These are phyloP conservation scores for Ophion costatus DNA, from an alignment of 2,888 invertebrate species.

Conservation along the genomic window DNA sequence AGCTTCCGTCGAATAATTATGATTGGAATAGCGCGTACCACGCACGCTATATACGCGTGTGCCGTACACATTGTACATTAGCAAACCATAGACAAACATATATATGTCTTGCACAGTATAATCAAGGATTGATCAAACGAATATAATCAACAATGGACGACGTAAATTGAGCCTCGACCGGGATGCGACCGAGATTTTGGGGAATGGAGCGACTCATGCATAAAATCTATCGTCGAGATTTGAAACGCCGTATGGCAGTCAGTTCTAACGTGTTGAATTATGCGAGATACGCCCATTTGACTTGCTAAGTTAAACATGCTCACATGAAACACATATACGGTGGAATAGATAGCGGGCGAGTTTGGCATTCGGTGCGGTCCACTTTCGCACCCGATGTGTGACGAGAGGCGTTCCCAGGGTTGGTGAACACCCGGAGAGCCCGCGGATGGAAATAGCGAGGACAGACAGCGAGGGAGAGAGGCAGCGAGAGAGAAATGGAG, in stretches of 20 bases:
- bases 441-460: background rate
- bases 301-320: background rate
- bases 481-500: background rate
- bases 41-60: background rate
- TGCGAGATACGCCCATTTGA: background rate
- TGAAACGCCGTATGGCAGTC: background rate
- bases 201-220: background rate
- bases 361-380: slow-evolving; percentile 49
- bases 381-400: slow-evolving; percentile 45
- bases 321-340: background rate
- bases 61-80: too few relatives aligned
- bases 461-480: background rate
- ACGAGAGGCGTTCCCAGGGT: slow-evolving; percentile 24
- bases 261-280: background rate
- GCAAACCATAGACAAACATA: background rate
- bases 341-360: slow-evolving; percentile 14
- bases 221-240: background rate
- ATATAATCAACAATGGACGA: slow-evolving; percentile 53
- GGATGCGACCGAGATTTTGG: slow-evolving; percentile 26
- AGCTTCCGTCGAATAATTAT: slow-evolving; percentile 26
- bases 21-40: slow-evolving; percentile 9
- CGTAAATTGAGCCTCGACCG: slow-evolving; percentile 41
- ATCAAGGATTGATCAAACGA: slow-evolving; percentile 59
- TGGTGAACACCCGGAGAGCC: slow-evolving; percentile 7
- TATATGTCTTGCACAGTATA: slow-evolving; percentile 25